phyloP scores from a whole-genome alignment of 2,797 vertebrate species.

The Borostomias antarcticus region DNA sequence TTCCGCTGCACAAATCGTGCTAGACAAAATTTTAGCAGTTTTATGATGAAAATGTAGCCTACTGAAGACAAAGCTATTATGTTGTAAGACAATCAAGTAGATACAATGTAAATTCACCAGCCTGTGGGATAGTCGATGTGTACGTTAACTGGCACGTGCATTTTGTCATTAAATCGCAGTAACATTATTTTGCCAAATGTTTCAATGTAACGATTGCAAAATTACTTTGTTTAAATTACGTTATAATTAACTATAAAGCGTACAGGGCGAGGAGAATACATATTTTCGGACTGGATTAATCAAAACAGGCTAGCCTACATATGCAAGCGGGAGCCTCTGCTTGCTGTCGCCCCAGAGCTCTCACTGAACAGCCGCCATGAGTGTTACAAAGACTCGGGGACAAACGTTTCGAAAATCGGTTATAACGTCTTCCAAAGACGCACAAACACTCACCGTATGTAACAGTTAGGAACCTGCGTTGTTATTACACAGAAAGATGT shows the following conservation, averaged over 20 bases:
- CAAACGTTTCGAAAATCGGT: slow-evolving; percentile 60
- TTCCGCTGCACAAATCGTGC: slow-evolving; percentile 55
- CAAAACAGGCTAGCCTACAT: background rate
- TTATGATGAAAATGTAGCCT: background rate
- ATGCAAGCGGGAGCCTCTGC: slow-evolving; percentile 49
- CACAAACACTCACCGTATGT: slow-evolving; percentile 64
- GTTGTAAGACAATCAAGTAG: background rate
- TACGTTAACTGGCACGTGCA: background rate
- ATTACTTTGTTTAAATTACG: background rate
- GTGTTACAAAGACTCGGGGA: slow-evolving; percentile 73
- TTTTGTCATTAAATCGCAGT: background rate
- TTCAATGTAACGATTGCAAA: background rate
- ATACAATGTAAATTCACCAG: background rate
- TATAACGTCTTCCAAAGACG: slow-evolving; percentile 52
- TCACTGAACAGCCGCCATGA: slow-evolving; percentile 81
- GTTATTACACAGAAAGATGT: slow-evolving; percentile 32
- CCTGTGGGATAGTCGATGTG: background rate
- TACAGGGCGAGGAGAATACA: background rate
- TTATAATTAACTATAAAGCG: background rate
- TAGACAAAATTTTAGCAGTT: background rate
- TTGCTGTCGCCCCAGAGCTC: slow-evolving; percentile 67
- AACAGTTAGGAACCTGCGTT: slow-evolving; percentile 25
- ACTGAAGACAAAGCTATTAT: background rate
- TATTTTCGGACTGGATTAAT: background rate
- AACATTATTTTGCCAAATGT: background rate